Conservation (phyloP, 2,888 invertebrate genomes). For the Phortica okadai region DNA sequence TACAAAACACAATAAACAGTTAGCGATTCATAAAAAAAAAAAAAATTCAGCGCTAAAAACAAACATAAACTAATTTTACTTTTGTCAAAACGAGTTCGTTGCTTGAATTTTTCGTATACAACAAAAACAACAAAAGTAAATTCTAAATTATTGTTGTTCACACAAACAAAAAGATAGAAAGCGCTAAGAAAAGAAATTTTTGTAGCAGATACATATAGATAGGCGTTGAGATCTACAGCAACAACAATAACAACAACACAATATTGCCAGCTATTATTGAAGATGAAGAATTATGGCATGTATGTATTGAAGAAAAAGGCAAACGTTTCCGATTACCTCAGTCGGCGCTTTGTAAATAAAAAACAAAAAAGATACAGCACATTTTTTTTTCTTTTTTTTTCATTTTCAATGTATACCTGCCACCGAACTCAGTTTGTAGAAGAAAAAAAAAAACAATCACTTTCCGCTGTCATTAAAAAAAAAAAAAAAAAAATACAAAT, state of each 20-base stretch:
- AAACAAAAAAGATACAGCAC: slow-evolving; percentile 38
- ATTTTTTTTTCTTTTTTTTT: slow-evolving; percentile 37
- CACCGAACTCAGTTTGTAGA: background rate
- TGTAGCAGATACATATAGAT: background rate
- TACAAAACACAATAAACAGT: slow-evolving; percentile 54
- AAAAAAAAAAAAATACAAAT: slow-evolving; percentile 28
- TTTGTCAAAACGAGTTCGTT: slow-evolving; percentile 51
- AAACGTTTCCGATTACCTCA: slow-evolving; percentile 7
- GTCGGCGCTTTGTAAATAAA: slow-evolving; percentile 3
- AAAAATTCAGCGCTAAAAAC: slow-evolving; percentile 10
- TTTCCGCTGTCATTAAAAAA: slow-evolving; percentile 58
- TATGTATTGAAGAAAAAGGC: background rate
- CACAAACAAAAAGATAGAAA: background rate
- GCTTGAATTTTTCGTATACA: slow-evolving; percentile 57
- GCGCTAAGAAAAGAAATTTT: background rate
- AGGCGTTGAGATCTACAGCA: background rate
- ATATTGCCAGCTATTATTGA: background rate
- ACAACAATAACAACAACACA: background rate
- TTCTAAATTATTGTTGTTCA: background rate
- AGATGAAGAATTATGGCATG: background rate
- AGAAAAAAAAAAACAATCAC: slow-evolving; percentile 46
- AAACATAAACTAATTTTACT: slow-evolving; percentile 36
- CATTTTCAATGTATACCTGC: slow-evolving; percentile 28
- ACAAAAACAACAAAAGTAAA: background rate
- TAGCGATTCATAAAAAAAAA: slow-evolving; percentile 32